A percentile compares a stretch with the other conserved stretches of the same genome.
phyloP scores from a whole-genome alignment of 2,888 invertebrate genomes.

The Acronicta alni region DNA sequence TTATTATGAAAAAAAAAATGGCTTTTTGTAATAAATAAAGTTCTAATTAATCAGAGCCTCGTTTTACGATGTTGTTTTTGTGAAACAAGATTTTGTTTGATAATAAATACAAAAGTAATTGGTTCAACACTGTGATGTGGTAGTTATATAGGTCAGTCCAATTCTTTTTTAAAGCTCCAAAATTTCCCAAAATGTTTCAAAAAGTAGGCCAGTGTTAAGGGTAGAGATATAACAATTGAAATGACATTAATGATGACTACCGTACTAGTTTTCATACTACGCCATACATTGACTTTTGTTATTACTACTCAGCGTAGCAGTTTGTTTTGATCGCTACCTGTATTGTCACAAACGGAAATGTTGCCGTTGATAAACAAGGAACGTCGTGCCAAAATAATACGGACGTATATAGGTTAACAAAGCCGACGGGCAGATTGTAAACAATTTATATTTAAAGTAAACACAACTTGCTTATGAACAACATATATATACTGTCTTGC shows the following conservation, averaged over 20 bases:
- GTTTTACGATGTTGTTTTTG: not conserved
- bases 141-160: no score
- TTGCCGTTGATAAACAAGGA: slow-evolving; percentile 70
- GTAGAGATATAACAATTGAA: not conserved
- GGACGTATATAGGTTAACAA: slow-evolving; percentile 59
- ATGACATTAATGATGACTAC: not conserved
- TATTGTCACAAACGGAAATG: slow-evolving; percentile 60
- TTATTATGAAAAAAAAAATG: not conserved
- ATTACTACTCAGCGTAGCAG: slow-evolving; percentile 42
- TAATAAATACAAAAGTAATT: no score
- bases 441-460: slow-evolving; percentile 50
- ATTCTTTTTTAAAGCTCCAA: no score
- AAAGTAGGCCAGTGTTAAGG: no score
- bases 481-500: slow-evolving; percentile 19
- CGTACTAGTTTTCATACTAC: slow-evolving; percentile 19
- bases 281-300: slow-evolving; percentile 38
- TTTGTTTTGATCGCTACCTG: slow-evolving; percentile 60
- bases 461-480: slow-evolving; percentile 22
- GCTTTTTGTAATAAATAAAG: no score
- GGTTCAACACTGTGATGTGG: no score
- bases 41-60: no score
- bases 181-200: no score
- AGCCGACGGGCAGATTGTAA: slow-evolving; percentile 46
- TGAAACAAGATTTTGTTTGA: no score
- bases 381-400: slow-evolving; percentile 71